phyloP scores from a whole-genome alignment of 2,797 vertebrate species.

The Aythya fuligula region DNA sequence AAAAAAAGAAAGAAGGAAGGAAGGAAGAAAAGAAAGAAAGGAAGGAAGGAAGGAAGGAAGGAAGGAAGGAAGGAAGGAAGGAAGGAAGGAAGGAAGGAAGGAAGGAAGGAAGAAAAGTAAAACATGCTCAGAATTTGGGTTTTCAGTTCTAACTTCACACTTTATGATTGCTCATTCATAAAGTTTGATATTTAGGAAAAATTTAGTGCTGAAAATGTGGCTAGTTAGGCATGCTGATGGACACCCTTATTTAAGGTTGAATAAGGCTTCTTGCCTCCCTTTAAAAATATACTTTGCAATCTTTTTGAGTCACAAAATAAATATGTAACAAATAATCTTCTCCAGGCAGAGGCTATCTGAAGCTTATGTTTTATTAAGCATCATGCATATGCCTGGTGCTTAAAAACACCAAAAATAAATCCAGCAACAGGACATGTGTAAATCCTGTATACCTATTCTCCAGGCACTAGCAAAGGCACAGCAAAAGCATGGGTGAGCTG shows the following conservation, averaged over 20 bases:
- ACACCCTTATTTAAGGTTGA: not conserved
- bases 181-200: not conserved
- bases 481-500: constrained; percentile 7
- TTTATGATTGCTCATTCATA: not conserved
- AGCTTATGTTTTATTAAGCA: not conserved
- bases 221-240: not conserved
- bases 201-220: not conserved
- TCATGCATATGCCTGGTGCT: not conserved
- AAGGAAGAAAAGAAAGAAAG: not conserved
- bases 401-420: constrained; percentile 20
- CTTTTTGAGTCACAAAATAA: not conserved
- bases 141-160: not conserved
- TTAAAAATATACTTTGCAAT: not conserved
- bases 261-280: not conserved
- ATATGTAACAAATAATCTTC: constrained; percentile 7
- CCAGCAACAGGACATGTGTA: not conserved
- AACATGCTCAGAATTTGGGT: not conserved
- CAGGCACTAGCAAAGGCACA: not conserved
- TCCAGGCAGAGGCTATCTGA: not conserved
- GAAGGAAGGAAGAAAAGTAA: not conserved
- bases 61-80: not conserved
- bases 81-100: not conserved
- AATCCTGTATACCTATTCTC: constrained; percentile 24
- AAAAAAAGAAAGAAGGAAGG: too few relatives aligned
- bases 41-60: not conserved